These are phyloP conservation scores for Sacculina carcini DNA, from an alignment of 2,888 invertebrate species.

Conservation along the genomic window DNA sequence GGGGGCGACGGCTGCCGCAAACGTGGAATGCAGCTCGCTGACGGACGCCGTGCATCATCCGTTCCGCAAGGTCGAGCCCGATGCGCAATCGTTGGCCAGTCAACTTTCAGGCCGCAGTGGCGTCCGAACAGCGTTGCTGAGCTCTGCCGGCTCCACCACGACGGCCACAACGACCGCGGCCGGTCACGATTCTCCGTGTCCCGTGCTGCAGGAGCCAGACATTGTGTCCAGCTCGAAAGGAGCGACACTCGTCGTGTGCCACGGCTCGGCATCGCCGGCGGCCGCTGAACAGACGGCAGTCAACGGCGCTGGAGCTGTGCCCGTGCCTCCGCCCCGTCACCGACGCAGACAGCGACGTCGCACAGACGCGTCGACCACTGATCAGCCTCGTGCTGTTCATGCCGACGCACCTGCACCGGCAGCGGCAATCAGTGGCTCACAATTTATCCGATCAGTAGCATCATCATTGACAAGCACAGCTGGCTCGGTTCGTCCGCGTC, in stretches of 20 bases:
- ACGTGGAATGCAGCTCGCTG: no score
- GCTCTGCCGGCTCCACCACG: not conserved
- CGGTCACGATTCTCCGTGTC: not conserved
- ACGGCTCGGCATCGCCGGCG: not conserved
- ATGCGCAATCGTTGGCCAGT: constrained; percentile 61
- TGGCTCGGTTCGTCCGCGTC: no score
- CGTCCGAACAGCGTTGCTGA: not conserved
- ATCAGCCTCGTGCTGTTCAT: no score
- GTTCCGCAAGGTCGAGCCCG: constrained; percentile 51
- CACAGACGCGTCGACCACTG: not conserved
- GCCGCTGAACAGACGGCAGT: not conserved
- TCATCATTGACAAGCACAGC: no score
- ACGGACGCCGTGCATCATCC: no score
- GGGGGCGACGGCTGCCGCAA: no score
- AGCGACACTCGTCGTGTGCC: not conserved
- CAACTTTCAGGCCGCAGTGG: no score
- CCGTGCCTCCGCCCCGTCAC: not conserved
- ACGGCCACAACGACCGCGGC: not conserved
- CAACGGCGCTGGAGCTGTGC: not conserved
- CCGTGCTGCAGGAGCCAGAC: not conserved
- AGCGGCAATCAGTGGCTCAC: no score
- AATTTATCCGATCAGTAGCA: no score
- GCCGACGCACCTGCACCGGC: no score
- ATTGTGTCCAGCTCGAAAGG: not conserved
- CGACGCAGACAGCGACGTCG: not conserved